These are phyloP conservation scores for Lapara coniferarum DNA, from an alignment of 2,888 invertebrate species.

Conservation along the genomic window DNA sequence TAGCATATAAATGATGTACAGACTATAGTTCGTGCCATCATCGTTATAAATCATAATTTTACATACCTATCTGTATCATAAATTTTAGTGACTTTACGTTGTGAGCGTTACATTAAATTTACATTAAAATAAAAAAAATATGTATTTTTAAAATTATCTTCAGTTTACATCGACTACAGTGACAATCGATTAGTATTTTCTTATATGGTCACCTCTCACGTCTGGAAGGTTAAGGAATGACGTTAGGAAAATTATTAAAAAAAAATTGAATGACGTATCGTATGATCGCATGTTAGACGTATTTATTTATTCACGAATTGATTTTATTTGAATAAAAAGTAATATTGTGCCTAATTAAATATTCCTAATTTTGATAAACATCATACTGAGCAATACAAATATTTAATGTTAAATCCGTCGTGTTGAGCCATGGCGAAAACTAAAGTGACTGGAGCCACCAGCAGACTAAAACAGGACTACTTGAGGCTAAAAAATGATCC, in stretches of 20 bases:
- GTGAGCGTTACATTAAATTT: too few species aligned
- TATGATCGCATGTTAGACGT: constrained; percentile 46
- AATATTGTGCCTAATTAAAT: constrained; percentile 5
- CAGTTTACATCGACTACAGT: neutral
- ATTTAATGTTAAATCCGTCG: constrained; percentile 38
- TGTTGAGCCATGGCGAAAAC: constrained; percentile 75
- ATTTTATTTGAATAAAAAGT: constrained; percentile 34
- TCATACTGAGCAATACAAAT: neutral
- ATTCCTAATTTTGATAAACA: neutral
- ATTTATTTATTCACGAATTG: constrained; percentile 44
- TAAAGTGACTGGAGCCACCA: constrained; percentile 87
- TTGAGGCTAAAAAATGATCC: constrained; percentile 97
- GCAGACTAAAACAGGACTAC: constrained; percentile 97
- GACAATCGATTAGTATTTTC: neutral
- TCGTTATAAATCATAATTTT: too few species aligned
- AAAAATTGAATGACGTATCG: constrained; percentile 26
- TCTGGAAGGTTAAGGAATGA: neutral
- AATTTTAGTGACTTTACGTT: too few species aligned
- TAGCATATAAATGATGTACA: too few species aligned
- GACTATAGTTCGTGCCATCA: too few species aligned
- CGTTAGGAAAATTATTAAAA: too few species aligned
- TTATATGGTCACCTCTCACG: neutral
- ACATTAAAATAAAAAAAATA: too few species aligned
- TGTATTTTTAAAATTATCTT: too few species aligned
- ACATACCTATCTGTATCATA: too few species aligned